Evolutionary conservation across 2,888 invertebrate species (phyloP).

Genomic region (Drosophila formosana): DNA sequence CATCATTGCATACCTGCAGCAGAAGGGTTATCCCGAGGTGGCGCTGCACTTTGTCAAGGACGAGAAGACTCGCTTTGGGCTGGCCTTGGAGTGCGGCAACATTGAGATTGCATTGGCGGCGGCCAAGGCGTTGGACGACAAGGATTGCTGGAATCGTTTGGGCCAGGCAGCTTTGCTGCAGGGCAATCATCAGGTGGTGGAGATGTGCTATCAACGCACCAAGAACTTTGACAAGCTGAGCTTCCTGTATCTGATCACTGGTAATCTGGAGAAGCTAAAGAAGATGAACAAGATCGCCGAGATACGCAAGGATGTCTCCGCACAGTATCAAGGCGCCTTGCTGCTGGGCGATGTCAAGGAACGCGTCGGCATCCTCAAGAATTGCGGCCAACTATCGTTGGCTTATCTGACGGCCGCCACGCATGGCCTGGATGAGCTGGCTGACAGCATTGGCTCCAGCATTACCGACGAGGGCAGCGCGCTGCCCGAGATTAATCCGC

Average conservation of each 20-base stretch:
- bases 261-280: slow-evolving; percentile 97
- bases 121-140: slow-evolving; percentile 97
- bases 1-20: slow-evolving; percentile 99
- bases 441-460: slow-evolving; percentile 89
- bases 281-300: slow-evolving; percentile 99
- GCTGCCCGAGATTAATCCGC: slow-evolving; percentile 90
- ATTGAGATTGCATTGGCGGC: slow-evolving; percentile 99
- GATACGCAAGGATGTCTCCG: slow-evolving; percentile 97
- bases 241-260: slow-evolving; percentile 98
- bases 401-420: slow-evolving; percentile 98
- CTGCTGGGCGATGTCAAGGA: slow-evolving; percentile 96
- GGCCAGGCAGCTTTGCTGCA: slow-evolving; percentile 97
- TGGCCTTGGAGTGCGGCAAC: slow-evolving; percentile 99
- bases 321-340: slow-evolving; percentile 98
- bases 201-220: slow-evolving; percentile 99
- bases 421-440: slow-evolving; percentile 93
- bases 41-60: slow-evolving; percentile 99
- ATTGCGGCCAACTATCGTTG: slow-evolving; percentile 90
- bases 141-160: slow-evolving; percentile 97
- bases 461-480: slow-evolving; percentile 88
- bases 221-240: slow-evolving; percentile 99
- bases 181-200: slow-evolving; percentile 98
- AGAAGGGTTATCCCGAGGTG: slow-evolving; percentile 99
- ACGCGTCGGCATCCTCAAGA: slow-evolving; percentile 93
- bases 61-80: slow-evolving; percentile 97